A percentile compares a stretch with the other conserved stretches of the same genome.
phyloP scores from a whole-genome alignment of 2,797 vertebrate species.

The Lutjanus campechanus region DNA sequence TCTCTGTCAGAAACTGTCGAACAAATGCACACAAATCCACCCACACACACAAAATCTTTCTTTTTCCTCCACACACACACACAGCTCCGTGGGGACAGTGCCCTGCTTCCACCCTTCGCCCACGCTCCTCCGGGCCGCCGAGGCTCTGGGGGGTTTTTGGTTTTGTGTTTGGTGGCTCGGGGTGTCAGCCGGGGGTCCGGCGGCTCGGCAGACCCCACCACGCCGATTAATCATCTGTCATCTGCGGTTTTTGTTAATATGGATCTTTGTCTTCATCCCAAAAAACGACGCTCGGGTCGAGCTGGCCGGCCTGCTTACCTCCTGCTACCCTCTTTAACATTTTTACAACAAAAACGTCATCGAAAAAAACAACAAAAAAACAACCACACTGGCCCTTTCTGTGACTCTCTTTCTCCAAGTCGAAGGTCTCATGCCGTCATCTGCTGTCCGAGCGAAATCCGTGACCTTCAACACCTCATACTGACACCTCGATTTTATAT shows the following conservation, averaged over 20 bases:
- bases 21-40: slow-evolving; percentile 37
- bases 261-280: slow-evolving; percentile 76
- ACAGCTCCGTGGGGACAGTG: slow-evolving; percentile 69
- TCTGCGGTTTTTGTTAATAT: slow-evolving; percentile 73
- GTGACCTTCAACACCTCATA: slow-evolving; percentile 28
- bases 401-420: neutral
- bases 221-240: slow-evolving; percentile 85
- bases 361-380: slow-evolving; percentile 20
- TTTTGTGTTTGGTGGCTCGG: slow-evolving; percentile 76
- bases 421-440: neutral
- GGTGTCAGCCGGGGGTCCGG: slow-evolving; percentile 76
- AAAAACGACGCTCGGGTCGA: slow-evolving; percentile 7
- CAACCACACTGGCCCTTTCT: neutral
- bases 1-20: slow-evolving; percentile 46
- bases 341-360: slow-evolving; percentile 9
- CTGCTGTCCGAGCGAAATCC: slow-evolving; percentile 22
- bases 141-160: slow-evolving; percentile 69
- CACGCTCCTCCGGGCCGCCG: slow-evolving; percentile 71
- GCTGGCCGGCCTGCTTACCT: slow-evolving; percentile 28
- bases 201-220: slow-evolving; percentile 67
- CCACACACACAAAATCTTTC: slow-evolving; percentile 20
- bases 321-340: slow-evolving; percentile 20
- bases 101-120: slow-evolving; percentile 81
- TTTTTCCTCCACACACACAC: slow-evolving; percentile 35
- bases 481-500: neutral